A percentile compares a stretch with the other conserved stretches of the same genome.
Conservation (phyloP, 2,113 vertebrate genomes). For the Toxostoma redivivum region DNA sequence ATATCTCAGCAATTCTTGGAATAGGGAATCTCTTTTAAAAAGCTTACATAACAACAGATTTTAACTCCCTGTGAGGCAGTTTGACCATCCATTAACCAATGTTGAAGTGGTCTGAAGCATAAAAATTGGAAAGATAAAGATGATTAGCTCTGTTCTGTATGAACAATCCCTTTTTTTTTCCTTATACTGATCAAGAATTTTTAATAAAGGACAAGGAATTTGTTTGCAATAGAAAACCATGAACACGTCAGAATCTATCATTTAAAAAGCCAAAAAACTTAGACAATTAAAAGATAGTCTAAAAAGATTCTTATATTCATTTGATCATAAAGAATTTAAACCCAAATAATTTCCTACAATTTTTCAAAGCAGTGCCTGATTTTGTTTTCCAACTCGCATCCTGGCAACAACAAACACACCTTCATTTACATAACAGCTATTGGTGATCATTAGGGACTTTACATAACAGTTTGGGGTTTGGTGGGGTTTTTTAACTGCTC, state of each 20-base stretch:
- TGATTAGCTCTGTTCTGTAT: neutral
- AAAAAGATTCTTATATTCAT: neutral
- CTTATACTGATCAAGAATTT: neutral
- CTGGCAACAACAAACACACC: neutral
- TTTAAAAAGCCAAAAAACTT: neutral
- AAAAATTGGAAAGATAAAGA: neutral
- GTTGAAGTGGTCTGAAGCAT: neutral
- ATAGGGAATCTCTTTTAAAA: neutral
- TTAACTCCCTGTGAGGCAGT: neutral
- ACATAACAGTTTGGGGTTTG: neutral
- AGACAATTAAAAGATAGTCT: neutral
- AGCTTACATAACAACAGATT: neutral
- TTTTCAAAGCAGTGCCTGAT: neutral
- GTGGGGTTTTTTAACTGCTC: neutral
- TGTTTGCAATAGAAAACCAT: neutral
- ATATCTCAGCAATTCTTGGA: neutral
- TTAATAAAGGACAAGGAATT: neutral
- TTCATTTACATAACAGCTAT: neutral
- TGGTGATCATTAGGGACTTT: neutral
- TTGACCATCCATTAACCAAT: neutral
- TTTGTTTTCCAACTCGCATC: neutral
- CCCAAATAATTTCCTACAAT: accelerated
- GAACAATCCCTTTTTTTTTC: neutral
- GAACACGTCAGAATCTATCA: neutral
- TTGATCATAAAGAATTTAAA: neutral